Base-by-base conservation (phyloP, 1,140 invertebrate genomes). In the Capitella teleta region DNA sequence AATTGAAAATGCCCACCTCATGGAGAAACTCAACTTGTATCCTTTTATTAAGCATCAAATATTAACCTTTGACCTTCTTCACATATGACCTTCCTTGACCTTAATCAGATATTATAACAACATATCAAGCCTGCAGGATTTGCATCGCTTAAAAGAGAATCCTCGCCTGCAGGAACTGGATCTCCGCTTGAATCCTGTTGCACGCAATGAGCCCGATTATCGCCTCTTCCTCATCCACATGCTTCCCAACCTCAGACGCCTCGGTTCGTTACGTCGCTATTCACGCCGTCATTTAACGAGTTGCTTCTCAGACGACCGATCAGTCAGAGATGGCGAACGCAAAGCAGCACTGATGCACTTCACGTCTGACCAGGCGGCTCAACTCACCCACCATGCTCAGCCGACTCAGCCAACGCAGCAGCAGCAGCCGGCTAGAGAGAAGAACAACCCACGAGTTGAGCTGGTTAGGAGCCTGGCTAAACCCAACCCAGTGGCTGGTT, bases 1-100 rank as follows among this genome's bases (percentile, higher is more conserved):
- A 21, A 43, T 73, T 44, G 67, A 72, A 53, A 60, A 67, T 57
- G 53, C 70, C 10, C 61, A 66, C 30, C 21, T 68, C 34, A 41
- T 73, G 47, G 68, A 72, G 50, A 72, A 65, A 47, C 47, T 73
- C 2, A 73, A 72, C 52, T 55, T 73, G 65, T 73, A 70, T 68
- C 63, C 63, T 51, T 51, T 8, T 16, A 24, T 21, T 26, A 44
- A n/a, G n/a, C n/a, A n/a, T n/a, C n/a, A n/a, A n/a, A n/a, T n/a
- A n/a, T n/a, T n/a, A n/a, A n/a, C n/a, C n/a, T n/a, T 28, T 46
- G 4, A 36, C 28, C 3, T 2, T 28, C 4, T 3, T 46, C 28
- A 28, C 3, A 28, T 32, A 32, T 32, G 8, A 32, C 30, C 8
- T 32, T 32, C 42, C 42, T 44, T 44, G 25, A 18, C 28, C 38